These are phyloP conservation scores for Rhinichthys osculus DNA, from an alignment of 2,797 vertebrate genomes.

Conservation along the genomic window DNA sequence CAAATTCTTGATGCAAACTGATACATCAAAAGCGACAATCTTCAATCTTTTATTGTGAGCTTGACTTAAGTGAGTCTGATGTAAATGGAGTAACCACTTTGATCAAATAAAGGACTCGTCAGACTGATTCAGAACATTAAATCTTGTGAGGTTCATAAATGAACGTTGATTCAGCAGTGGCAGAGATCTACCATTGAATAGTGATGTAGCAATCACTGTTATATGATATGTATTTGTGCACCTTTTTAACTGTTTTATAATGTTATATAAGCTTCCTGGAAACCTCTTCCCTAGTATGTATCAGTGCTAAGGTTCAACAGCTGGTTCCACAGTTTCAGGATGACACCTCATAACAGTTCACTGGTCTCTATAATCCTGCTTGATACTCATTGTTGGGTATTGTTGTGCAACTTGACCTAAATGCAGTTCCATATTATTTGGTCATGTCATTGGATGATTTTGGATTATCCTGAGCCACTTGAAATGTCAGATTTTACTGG, in stretches of 20 bases:
- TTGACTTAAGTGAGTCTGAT: not conserved
- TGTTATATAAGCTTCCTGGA: conserved; percentile 3
- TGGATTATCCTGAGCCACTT: not conserved
- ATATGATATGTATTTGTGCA: not conserved
- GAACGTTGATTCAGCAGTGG: not conserved
- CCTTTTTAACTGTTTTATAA: not conserved
- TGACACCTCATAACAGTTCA: not conserved
- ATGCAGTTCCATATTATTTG: conserved; percentile 4
- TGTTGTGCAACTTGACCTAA: conserved; percentile 19
- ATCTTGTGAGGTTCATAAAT: not conserved
- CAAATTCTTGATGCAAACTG: not conserved
- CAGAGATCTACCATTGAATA: not conserved
- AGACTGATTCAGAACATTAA: not conserved
- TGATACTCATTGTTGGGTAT: not conserved
- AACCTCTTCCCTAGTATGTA: not conserved
- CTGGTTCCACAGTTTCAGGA: conserved; percentile 1
- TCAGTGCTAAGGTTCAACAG: conserved; percentile 3
- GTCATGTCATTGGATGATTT: not conserved
- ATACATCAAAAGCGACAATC: not conserved
- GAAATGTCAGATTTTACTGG: conserved; percentile 3
- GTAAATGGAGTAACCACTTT: not conserved
- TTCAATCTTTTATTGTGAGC: not conserved
- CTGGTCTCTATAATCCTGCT: not conserved
- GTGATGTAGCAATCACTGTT: not conserved
- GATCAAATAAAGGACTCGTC: not conserved